A percentile compares a stretch with the other conserved stretches of the same genome.
Evolutionary conservation across 2,113 vertebrate genomes (phyloP).

Genomic region (Accipiter cooperii): DNA sequence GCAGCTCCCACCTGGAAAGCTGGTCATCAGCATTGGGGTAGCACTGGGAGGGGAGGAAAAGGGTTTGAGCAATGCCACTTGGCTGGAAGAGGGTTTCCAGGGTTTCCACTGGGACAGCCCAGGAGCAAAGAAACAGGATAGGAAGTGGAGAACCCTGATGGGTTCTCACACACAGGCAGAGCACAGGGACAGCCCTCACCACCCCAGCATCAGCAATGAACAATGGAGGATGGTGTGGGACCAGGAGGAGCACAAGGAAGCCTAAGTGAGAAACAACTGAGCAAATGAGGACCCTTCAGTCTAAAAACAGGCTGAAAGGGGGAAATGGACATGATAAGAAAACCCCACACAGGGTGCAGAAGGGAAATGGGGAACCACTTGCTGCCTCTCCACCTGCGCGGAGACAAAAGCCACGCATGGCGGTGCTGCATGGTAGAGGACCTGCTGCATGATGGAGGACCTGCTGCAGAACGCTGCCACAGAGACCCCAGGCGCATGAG

Average conservation of each 20-base stretch:
- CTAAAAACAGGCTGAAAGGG: neutral
- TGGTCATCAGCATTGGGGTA: fast-evolving
- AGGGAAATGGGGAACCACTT: neutral
- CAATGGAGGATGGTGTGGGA: fast-evolving
- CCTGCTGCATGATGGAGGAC: fast-evolving
- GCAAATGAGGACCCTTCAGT: neutral
- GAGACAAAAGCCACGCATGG: neutral
- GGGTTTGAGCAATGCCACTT: neutral
- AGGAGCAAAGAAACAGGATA: neutral
- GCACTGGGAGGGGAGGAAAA: neutral
- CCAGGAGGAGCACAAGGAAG: neutral
- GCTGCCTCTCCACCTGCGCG: fast-evolving
- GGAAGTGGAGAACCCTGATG: neutral
- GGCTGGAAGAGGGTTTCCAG: neutral
- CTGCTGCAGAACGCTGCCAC: neutral
- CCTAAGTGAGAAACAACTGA: neutral
- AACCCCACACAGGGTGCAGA: neutral
- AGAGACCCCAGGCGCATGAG: fast-evolving
- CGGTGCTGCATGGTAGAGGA: fast-evolving
- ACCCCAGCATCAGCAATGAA: neutral
- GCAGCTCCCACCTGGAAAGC: neutral
- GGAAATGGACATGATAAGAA: fast-evolving
- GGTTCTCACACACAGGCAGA: neutral
- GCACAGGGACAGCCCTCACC: fast-evolving
- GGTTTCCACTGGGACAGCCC: neutral